Evolutionary conservation across 1,140 invertebrate genomes (phyloP).

Genomic region (Drosophila pseudoananassae): DNA sequence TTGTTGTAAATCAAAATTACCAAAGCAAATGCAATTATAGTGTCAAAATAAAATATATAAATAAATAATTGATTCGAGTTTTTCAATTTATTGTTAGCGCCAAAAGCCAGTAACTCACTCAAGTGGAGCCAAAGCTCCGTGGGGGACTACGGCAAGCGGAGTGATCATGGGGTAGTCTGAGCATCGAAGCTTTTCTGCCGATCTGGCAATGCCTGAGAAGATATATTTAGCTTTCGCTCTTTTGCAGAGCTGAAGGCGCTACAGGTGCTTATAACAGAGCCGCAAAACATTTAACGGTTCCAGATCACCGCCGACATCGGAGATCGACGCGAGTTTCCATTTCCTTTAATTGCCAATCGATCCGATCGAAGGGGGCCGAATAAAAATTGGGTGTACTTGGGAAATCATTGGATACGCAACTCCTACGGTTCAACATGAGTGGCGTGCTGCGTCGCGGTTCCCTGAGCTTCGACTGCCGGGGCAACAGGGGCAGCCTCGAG

Average conservation of each 20-base stretch:
- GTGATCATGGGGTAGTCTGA: slow-evolving; percentile 29
- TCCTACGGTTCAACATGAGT: slow-evolving; percentile 54
- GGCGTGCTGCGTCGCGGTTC: slow-evolving; percentile 79
- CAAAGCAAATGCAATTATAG: slow-evolving; percentile 73
- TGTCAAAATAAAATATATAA: slow-evolving; percentile 70
- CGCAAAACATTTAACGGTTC: slow-evolving; percentile 68
- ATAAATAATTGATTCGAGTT: slow-evolving; percentile 41
- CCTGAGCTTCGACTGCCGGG: slow-evolving; percentile 71
- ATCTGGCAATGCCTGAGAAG: slow-evolving; percentile 36
- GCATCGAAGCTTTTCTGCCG: slow-evolving; percentile 15
- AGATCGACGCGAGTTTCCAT: slow-evolving; percentile 23
- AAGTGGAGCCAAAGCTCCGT: slow-evolving; percentile 3
- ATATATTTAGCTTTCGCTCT: slow-evolving; percentile 48
- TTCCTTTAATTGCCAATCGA: slow-evolving; percentile 15
- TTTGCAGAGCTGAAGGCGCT: slow-evolving; percentile 26
- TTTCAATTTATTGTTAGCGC: background rate
- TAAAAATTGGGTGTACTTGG: slow-evolving; percentile 14
- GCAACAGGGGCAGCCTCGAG: slow-evolving; percentile 71
- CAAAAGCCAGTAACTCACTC: background rate
- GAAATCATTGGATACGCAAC: slow-evolving; percentile 8
- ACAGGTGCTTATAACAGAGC: slow-evolving; percentile 59
- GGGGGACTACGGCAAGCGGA: slow-evolving; percentile 8
- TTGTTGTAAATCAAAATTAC: slow-evolving; percentile 80
- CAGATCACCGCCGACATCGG: slow-evolving; percentile 59
- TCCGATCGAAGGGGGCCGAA: slow-evolving; percentile 48